phyloP scores from a whole-genome alignment of 2,888 invertebrate species.

The Spodoptera littoralis region DNA sequence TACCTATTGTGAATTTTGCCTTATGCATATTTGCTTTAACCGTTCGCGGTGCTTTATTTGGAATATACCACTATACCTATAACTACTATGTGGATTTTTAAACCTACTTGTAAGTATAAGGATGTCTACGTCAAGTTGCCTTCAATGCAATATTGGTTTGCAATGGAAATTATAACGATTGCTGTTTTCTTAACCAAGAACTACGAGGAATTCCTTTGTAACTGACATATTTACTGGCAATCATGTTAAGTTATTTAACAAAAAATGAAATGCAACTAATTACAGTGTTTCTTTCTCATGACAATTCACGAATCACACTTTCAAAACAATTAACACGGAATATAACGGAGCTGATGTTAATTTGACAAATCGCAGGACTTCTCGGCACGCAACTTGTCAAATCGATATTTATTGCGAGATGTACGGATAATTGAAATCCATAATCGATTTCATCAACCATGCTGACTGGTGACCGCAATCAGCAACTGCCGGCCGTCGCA shows the following conservation, averaged over 20 bases:
- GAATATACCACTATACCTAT: slow-evolving; percentile 11
- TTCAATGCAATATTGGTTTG: too few relatives aligned
- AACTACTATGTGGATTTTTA: slow-evolving; percentile 23
- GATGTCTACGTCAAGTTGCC: too few relatives aligned
- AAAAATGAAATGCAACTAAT: slow-evolving; percentile 8
- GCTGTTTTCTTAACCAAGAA: too few relatives aligned
- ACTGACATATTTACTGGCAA: too few relatives aligned
- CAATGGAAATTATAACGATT: too few relatives aligned
- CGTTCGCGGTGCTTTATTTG: slow-evolving; percentile 42
- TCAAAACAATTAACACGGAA: slow-evolving; percentile 26
- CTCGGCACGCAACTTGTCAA: slow-evolving; percentile 51
- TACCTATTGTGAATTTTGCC: slow-evolving; percentile 51
- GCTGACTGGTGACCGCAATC: slow-evolving; percentile 55
- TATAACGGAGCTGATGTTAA: slow-evolving; percentile 16
- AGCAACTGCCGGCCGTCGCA: slow-evolving; percentile 51
- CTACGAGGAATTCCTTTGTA: too few relatives aligned
- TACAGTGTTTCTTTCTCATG: neutral
- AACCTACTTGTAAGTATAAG: slow-evolving; percentile 4
- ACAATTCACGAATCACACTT: slow-evolving; percentile 17
- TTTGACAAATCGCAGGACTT: slow-evolving; percentile 44
- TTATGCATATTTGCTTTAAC: slow-evolving; percentile 55
- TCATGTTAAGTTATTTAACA: neutral
- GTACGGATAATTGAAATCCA: slow-evolving; percentile 61
- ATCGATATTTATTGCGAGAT: slow-evolving; percentile 53
- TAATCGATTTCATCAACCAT: slow-evolving; percentile 63